Conservation (phyloP, 2,113 vertebrate species). For the Microcebus tavaratra region DNA sequence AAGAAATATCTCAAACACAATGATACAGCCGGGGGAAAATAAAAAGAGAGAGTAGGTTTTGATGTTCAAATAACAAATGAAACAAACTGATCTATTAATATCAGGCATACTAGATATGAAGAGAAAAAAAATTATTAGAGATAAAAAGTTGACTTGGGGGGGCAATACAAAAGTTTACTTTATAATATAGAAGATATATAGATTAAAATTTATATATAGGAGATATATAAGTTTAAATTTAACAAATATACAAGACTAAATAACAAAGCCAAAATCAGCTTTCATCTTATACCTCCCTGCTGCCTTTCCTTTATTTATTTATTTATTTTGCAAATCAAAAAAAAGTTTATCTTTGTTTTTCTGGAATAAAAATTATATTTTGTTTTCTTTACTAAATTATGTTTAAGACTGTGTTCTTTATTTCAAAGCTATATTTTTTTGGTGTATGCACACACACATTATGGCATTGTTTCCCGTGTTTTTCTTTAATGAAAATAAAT, state of each 20-base stretch:
- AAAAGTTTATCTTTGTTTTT: neutral
- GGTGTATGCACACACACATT: neutral
- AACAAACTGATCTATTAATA: neutral
- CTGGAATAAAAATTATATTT: neutral
- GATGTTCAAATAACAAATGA: neutral
- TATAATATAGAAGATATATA: neutral
- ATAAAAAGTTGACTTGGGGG: neutral
- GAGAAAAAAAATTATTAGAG: neutral
- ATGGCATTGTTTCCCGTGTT: neutral
- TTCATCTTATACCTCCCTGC: neutral
- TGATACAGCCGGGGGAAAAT: neutral
- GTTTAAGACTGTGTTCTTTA: neutral
- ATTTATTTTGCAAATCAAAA: neutral
- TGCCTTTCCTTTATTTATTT: neutral
- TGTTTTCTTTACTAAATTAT: neutral
- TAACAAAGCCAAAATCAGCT: neutral
- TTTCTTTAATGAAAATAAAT: neutral
- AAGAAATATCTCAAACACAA: neutral
- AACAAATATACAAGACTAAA: neutral
- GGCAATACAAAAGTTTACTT: neutral
- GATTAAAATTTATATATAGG: neutral
- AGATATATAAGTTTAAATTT: neutral
- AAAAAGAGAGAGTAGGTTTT: neutral
- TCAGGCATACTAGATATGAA: neutral
- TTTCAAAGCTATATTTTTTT: neutral